Percentiles rank a stretch among this genome's conserved stretches.
These are phyloP conservation scores for Bubalus kerabau DNA, from an alignment of 2,113 vertebrate species.

Conservation along the genomic window DNA sequence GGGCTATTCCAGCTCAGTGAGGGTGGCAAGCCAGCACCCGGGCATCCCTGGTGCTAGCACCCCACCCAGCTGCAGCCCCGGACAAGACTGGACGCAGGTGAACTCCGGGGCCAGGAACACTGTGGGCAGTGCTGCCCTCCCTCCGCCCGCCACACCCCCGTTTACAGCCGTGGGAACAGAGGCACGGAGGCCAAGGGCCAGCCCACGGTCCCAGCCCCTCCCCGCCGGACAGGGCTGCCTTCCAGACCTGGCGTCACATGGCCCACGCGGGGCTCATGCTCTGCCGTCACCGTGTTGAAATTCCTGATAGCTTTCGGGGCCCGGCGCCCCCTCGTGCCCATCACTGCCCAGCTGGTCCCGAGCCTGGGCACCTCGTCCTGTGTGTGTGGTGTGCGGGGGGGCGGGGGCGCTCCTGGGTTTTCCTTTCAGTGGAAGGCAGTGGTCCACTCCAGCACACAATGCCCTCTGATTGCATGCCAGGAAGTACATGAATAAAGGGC, in stretches of 20 bases:
- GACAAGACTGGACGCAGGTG: fast-evolving
- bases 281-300: fast-evolving
- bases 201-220: fast-evolving
- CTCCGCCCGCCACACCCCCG: fast-evolving
- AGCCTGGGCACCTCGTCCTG: not conserved
- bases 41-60: not conserved
- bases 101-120: fast-evolving
- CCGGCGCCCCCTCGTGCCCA: fast-evolving
- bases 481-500: slow-evolving; percentile 67
- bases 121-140: fast-evolving
- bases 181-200: not conserved
- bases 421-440: not conserved
- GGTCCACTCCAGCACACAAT: not conserved
- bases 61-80: not conserved
- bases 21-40: not conserved
- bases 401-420: not conserved
- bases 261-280: fast-evolving
- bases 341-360: fast-evolving
- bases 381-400: not conserved
- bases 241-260: fast-evolving
- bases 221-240: too few relatives aligned
- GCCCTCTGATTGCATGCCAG: not conserved
- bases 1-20: not conserved
- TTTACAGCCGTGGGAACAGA: fast-evolving
- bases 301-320: not conserved